phyloP scores from a whole-genome alignment of 92 coral and sea anemone species.

The Zoanthus sociatus region DNA sequence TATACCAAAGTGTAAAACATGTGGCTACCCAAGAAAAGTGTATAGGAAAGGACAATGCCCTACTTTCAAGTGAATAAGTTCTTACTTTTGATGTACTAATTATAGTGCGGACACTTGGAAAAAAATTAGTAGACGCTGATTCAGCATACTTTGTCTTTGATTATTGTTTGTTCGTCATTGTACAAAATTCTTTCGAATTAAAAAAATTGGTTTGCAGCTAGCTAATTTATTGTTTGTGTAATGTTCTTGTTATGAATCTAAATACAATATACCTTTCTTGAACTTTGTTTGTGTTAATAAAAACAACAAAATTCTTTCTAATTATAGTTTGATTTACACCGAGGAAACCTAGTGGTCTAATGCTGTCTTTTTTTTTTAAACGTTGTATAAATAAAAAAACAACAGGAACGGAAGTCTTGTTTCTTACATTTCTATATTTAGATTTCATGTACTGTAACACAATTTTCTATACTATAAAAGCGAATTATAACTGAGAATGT shows the following conservation, averaged over 20 bases:
- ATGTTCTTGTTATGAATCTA: too few relatives aligned
- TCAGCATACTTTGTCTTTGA: background rate
- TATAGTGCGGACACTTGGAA: background rate
- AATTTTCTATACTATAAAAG: background rate
- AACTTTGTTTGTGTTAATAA: too few relatives aligned
- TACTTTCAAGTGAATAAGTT: background rate
- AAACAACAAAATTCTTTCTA: too few relatives aligned
- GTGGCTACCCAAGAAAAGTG: slow-evolving; percentile 10
- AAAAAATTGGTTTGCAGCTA: background rate
- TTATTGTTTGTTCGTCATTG: background rate
- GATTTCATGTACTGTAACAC: background rate
- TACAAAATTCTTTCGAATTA: background rate
- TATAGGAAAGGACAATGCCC: background rate
- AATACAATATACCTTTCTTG: too few relatives aligned
- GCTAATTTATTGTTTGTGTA: too few relatives aligned
- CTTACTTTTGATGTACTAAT: background rate
- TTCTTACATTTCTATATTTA: background rate
- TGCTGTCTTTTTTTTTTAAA: too few relatives aligned
- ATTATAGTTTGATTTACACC: too few relatives aligned
- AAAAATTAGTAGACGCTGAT: background rate
- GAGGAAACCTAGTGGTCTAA: too few relatives aligned
- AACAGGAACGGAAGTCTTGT: too few relatives aligned
- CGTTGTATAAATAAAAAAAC: too few relatives aligned
- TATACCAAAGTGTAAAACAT: background rate
- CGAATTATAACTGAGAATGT: background rate